Percentiles rank a stretch among this genome's conserved stretches.
These are phyloP conservation scores for Axea sp. DNA, from an alignment of 2,888 invertebrate genomes.

Conservation along the genomic window DNA sequence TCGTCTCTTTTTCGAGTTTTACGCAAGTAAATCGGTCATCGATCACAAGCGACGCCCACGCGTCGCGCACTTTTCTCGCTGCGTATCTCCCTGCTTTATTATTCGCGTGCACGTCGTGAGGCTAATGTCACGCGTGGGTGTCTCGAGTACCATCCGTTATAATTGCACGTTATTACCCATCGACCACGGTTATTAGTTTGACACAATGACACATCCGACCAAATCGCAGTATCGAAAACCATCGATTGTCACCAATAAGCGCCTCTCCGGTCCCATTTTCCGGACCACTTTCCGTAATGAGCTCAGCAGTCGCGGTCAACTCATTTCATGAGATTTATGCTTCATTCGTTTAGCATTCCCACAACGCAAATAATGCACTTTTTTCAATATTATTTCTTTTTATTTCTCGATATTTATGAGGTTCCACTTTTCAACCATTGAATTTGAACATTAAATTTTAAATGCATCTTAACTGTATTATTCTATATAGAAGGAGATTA, in stretches of 20 bases:
- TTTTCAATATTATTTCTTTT: no score
- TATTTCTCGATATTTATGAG: no score
- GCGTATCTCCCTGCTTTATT: constrained; percentile 36
- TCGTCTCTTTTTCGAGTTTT: constrained; percentile 49
- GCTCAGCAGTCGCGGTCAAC: neutral
- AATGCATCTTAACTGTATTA: no score
- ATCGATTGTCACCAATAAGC: constrained; percentile 25
- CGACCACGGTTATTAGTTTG: constrained; percentile 67
- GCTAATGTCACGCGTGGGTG: constrained; percentile 66
- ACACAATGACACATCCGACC: constrained; percentile 61
- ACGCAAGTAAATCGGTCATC: constrained; percentile 61
- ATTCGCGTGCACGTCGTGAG: constrained; percentile 55
- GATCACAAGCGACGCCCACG: constrained; percentile 57
- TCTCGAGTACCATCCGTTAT: constrained; percentile 64
- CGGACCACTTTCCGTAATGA: constrained; percentile 13
- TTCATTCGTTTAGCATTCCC: no score
- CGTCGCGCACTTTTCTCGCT: constrained; percentile 31
- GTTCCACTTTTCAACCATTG: no score
- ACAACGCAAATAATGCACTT: no score
- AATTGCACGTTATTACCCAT: constrained; percentile 68
- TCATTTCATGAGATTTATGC: constrained; percentile 29
- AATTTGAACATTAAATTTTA: no score
- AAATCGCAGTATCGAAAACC: constrained; percentile 49
- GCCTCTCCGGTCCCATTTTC: neutral
- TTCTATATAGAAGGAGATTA: no score